phyloP scores from a whole-genome alignment of 2,888 invertebrate species.

The Lobophora halterata region DNA sequence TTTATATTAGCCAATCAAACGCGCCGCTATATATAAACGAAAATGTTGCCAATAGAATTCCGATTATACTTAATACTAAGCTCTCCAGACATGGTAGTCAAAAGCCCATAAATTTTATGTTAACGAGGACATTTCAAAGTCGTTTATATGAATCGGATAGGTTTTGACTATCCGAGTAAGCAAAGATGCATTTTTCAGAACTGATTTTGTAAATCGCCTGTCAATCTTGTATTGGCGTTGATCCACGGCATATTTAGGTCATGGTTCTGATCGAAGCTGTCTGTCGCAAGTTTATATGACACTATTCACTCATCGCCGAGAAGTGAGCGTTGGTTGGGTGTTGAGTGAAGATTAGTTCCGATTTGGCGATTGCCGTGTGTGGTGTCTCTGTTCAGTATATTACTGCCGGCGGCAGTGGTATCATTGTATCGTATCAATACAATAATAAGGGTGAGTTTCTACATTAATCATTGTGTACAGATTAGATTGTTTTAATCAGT shows the following conservation, averaged over 20 bases:
- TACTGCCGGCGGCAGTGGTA: constrained; percentile 32
- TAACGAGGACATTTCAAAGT: constrained; percentile 12
- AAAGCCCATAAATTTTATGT: too few species aligned
- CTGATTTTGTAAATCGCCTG: constrained; percentile 24
- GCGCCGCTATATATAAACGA: constrained; percentile 62
- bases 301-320: constrained; percentile 52
- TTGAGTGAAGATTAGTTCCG: constrained; percentile 59
- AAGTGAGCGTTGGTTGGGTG: constrained; percentile 45
- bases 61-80: constrained; percentile 28
- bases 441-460: constrained; percentile 19
- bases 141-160: not conserved
- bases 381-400: constrained; percentile 37
- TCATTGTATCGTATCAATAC: constrained; percentile 29
- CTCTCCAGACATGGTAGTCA: constrained; percentile 11
- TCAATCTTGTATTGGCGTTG: constrained; percentile 49
- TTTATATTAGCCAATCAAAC: constrained; percentile 67
- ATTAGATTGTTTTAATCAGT: too few species aligned
- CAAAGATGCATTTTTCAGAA: constrained; percentile 17
- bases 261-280: constrained; percentile 51
- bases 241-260: constrained; percentile 58
- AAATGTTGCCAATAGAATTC: constrained; percentile 64
- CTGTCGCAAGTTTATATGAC: constrained; percentile 54
- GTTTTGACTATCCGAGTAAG: not conserved
- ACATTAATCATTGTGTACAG: constrained; percentile 2
- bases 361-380: constrained; percentile 44